Base-by-base conservation (phyloP, 2,797 vertebrate species). In the Phylloscopus collybita region DNA sequence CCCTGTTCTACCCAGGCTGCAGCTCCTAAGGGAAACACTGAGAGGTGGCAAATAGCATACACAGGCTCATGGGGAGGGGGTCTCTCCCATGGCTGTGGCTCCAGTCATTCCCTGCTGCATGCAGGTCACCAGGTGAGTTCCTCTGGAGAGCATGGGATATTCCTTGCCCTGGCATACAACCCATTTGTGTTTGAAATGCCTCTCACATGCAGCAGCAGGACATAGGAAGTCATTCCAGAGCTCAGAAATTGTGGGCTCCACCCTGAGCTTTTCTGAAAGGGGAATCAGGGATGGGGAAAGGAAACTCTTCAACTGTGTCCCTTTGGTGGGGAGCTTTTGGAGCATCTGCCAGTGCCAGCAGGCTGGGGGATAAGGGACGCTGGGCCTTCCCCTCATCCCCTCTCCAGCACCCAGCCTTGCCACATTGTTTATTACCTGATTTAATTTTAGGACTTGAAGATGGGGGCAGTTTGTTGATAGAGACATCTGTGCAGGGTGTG, bases 21-120 rank as follows among this genome's bases (percentile, higher is more conserved):
- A 3, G 27, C 26, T 69, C 14, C 25, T 2, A 3, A 16, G 32
- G 21, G 7, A 75, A 82, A 23, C 0, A 2, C 13, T 64, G 67
- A 1, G 5, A 21, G 5, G 6, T 44, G 34, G 65, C 0, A 3
- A 70, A 66, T 10, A 0, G 1, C 51, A 67, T 38, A 7, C 3
- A 1, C 6, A 26, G 36, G 13, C 32, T 70, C 57, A 10, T 0
- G 2, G 44, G 23, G 16, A 60, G 4, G 27, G 22, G 2, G 11
- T 50, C 6, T 67, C 13, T 61, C 26, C 34, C 21, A 13, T 0
- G 5, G 32, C 3, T 67, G 13, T 27, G 34, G 32, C 29, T 74
- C 27, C 4, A 5, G 1, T 10, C 17, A 6, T 9, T 9, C 7
- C 25, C 53, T 82, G 21, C 32, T 47, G 59, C 16, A 61, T 59